Evolutionary conservation across 2,888 invertebrate species (phyloP).

Genomic region (Plebejus anna): DNA sequence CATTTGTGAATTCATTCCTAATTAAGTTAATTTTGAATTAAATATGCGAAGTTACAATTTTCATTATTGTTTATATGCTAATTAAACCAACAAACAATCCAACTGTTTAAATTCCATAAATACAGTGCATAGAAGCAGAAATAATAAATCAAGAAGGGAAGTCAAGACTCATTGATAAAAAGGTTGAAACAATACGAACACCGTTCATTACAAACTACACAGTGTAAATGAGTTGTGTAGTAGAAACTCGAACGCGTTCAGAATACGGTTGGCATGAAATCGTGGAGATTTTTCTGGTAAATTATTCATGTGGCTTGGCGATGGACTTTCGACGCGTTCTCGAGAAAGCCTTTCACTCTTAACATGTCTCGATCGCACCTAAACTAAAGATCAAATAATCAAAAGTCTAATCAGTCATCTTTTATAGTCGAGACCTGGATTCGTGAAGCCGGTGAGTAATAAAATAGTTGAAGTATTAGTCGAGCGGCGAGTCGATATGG

Average conservation of each 20-base stretch:
- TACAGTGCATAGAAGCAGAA: no score
- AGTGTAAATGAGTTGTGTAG: slow-evolving; percentile 71
- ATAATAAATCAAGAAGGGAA: no score
- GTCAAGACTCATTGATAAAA: not conserved
- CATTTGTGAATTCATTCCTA: not conserved
- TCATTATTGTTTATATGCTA: not conserved
- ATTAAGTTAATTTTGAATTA: not conserved
- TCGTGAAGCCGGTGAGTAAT: not conserved
- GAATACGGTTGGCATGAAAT: slow-evolving; percentile 77
- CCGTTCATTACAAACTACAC: not conserved
- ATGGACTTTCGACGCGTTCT: slow-evolving; percentile 74
- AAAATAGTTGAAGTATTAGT: not conserved
- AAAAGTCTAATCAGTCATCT: slow-evolving; percentile 19
- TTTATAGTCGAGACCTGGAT: not conserved
- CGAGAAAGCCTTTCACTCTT: slow-evolving; percentile 78
- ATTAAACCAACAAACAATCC: not conserved
- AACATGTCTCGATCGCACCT: slow-evolving; percentile 46
- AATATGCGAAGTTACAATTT: not conserved
- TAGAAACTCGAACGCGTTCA: slow-evolving; percentile 73
- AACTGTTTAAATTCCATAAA: not conserved
- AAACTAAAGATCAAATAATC: slow-evolving; percentile 24
- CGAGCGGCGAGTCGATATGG: not conserved
- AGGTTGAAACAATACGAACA: not conserved
- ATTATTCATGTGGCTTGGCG: slow-evolving; percentile 77
- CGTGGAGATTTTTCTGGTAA: slow-evolving; percentile 80